These are phyloP conservation scores for Danaus plexippus DNA, from an alignment of 1,140 invertebrate genomes.

Conservation along the genomic window DNA sequence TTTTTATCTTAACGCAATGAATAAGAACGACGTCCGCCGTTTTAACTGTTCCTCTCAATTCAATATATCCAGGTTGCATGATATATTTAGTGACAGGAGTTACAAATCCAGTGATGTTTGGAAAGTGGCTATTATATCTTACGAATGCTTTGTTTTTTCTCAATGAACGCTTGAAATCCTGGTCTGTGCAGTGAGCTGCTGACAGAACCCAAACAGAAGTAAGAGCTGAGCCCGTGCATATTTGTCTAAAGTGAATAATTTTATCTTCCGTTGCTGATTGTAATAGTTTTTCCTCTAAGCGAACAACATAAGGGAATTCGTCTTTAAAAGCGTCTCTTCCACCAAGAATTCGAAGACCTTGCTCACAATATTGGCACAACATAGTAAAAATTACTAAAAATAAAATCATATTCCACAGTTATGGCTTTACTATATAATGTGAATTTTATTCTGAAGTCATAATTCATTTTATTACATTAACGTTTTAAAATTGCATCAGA, in stretches of 20 bases:
- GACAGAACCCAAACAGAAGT: slow-evolving; percentile 13
- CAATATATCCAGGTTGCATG: slow-evolving; percentile 2
- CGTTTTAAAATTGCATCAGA: no score
- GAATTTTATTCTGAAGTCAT: no score
- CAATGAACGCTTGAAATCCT: background rate
- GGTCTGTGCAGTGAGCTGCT: slow-evolving; percentile 13
- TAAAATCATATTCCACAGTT: no score
- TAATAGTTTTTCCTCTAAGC: slow-evolving; percentile 4
- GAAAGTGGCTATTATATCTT: slow-evolving; percentile 16
- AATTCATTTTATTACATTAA: no score
- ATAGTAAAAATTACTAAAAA: no score
- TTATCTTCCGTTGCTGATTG: background rate
- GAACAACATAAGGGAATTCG: slow-evolving; percentile 16
- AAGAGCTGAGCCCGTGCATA: slow-evolving; percentile 13
- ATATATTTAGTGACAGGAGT: slow-evolving; percentile 3
- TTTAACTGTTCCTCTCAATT: no score
- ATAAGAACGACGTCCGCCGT: slow-evolving; percentile 5
- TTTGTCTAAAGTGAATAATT: background rate
- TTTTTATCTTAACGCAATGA: slow-evolving; percentile 6
- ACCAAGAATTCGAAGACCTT: slow-evolving; percentile 10
- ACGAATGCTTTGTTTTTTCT: background rate
- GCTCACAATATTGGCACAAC: no score
- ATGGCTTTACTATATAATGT: no score
- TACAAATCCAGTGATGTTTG: slow-evolving; percentile 5
- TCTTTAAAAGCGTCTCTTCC: slow-evolving; percentile 7